Evolutionary conservation across 2,888 invertebrate genomes (phyloP), one percentile per base, ranked within the genome.

Genomic region (Bimastos eiseni): DNA sequence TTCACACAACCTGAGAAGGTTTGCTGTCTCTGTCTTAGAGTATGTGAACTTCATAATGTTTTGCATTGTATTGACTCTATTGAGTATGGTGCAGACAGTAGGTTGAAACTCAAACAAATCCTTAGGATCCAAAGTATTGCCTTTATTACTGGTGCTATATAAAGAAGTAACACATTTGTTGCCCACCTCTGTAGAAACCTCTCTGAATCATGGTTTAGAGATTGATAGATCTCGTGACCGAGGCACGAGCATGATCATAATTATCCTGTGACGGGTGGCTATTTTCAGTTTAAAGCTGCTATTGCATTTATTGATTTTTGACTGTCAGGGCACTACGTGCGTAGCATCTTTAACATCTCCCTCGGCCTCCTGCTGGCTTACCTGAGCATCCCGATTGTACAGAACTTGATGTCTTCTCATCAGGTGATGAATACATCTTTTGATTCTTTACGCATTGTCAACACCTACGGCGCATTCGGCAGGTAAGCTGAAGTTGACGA

Each of bases 391-490:
- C 95, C 95, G 30, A 95, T 95, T 0, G 93, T 95, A 13, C 93
- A 94, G 92, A 95, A 95, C 91, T 93, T 95, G 8, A 90, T 95
- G 33, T 95, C 95, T 8, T 90, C 93, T 3, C 91, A 93, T 83
- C 95, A 95, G 92, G 93, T 93, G 44, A 95, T 95, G 95, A 95
- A 95, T 92, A 95, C 95, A 8, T 95, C 95, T 11, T 95, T 95
- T 93, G 95, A 95, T 89, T 95, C 95, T 33, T 93, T 95, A 38
- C 92, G 95, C 90, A 93, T 95, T 83, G 95, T 95, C 86, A 95
- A 95, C 92, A 95, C 95, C 0, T 95, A 95, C 92, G 95, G 95
- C 24, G 95, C 95, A 24, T 95, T 95, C 93, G 95, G 95, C 90
- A 95, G 95, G 95, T 95, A 92, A 41, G 37, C 88, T 88, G 34